Evolutionary conservation across 2,113 vertebrate species (phyloP).

Genomic region (Mustela nigripes): DNA sequence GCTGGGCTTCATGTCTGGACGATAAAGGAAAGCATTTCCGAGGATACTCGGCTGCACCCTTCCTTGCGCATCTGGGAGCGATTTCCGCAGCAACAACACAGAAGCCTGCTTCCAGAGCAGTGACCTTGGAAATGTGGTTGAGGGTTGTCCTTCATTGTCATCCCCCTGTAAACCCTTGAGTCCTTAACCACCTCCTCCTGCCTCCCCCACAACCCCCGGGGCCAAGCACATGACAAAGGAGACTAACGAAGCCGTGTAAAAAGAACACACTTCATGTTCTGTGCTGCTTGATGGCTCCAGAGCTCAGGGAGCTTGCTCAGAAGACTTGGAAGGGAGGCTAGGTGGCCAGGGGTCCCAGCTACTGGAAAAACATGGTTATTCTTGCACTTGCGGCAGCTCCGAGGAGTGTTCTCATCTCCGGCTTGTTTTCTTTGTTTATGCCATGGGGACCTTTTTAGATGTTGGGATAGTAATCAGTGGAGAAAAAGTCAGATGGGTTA

Average conservation of each 20-base stretch:
- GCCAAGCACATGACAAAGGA: neutral
- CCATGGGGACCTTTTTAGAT: neutral
- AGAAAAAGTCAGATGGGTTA: neutral
- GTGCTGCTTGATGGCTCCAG: neutral
- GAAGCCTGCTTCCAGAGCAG: conserved; percentile 4
- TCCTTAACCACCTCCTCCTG: neutral
- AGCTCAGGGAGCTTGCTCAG: neutral
- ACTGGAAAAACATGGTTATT: neutral
- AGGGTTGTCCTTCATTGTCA: conserved; percentile 57
- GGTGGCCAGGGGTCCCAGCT: neutral
- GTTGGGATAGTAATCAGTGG: neutral
- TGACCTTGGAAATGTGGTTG: conserved; percentile 28
- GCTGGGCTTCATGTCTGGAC: neutral
- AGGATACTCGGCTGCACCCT: neutral
- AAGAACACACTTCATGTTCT: neutral
- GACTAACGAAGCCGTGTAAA: neutral
- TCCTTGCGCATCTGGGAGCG: neutral
- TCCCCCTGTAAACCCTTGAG: neutral
- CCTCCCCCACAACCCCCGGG: neutral
- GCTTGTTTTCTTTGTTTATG: neutral
- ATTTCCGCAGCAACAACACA: neutral
- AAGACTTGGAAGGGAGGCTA: neutral
- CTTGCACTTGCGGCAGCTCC: neutral
- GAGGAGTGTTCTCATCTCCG: neutral
- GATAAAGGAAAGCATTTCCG: neutral